Conservation (phyloP, 2,888 invertebrate species). For the Diplazon laetatorius region DNA sequence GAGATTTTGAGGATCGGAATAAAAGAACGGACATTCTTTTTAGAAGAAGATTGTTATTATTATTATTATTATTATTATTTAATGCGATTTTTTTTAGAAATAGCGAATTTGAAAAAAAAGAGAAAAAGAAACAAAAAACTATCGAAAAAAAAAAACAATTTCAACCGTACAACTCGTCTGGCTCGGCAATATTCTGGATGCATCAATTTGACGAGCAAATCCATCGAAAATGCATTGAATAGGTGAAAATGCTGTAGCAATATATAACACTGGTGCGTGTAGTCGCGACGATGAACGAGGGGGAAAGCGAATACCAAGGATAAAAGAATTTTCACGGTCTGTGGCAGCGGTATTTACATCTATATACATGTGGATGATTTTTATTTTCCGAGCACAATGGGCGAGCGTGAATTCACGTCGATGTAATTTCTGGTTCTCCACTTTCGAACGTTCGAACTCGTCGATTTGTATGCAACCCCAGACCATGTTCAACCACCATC, state of each 20-base stretch:
- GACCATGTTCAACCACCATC: background rate
- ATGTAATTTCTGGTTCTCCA: slow-evolving; percentile 43
- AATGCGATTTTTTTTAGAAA: too few relatives aligned
- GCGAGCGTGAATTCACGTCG: slow-evolving; percentile 26
- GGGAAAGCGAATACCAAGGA: slow-evolving; percentile 53
- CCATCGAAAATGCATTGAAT: slow-evolving; percentile 37
- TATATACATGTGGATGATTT: background rate
- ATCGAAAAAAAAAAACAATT: slow-evolving; percentile 37
- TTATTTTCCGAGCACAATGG: slow-evolving; percentile 14
- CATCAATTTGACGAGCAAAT: too few relatives aligned
- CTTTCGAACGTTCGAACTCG: slow-evolving; percentile 31
- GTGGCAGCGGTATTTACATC: slow-evolving; percentile 36
- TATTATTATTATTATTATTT: too few relatives aligned
- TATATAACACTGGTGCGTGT: background rate
- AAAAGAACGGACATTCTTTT: too few relatives aligned
- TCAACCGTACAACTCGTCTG: background rate
- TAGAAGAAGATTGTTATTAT: too few relatives aligned
- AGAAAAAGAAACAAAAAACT: too few relatives aligned
- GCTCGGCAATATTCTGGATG: slow-evolving; percentile 4
- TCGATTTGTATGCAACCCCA: background rate
- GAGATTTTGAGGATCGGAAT: too few relatives aligned
- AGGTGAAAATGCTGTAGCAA: slow-evolving; percentile 30
- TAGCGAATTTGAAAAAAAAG: too few relatives aligned
- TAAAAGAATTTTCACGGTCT: slow-evolving; percentile 56
- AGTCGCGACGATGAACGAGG: slow-evolving; percentile 39